Conservation (phyloP, 1,140 invertebrate species). For the Hermetia illucens region DNA sequence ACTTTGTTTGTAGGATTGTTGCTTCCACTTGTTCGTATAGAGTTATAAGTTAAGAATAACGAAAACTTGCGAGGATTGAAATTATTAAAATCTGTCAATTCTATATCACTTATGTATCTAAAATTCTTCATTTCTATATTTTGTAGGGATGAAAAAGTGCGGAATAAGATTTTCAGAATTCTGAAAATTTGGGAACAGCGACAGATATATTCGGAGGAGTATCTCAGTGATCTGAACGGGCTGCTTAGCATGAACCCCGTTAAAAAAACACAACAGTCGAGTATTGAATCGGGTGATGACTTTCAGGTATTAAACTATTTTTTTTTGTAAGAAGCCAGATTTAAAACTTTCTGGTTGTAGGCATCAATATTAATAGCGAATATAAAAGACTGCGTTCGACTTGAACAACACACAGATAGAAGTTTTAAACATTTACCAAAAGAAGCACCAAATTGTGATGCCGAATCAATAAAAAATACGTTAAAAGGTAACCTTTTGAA, state of each 20-base stretch:
- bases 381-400: constrained; percentile 36
- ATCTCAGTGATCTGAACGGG: constrained; percentile 68
- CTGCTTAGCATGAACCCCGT: constrained; percentile 58
- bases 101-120: background rate
- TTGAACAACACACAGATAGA: constrained; percentile 22
- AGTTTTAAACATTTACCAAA: constrained; percentile 29
- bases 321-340: too few relatives aligned
- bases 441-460: constrained; percentile 22
- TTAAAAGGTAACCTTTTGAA: constrained; percentile 11
- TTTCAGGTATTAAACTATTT: constrained; percentile 15
- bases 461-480: constrained; percentile 21
- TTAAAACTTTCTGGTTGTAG: constrained; percentile 19
- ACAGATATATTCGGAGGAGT: constrained; percentile 73
- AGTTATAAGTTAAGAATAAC: too few relatives aligned
- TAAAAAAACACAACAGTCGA: constrained; percentile 45
- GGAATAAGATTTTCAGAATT: constrained; percentile 69
- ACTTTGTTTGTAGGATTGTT: too few relatives aligned
- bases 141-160: constrained; percentile 73
- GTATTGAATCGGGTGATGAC: constrained; percentile 14
- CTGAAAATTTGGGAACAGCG: constrained; percentile 92
- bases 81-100: background rate
- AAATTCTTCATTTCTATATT: constrained; percentile 4
- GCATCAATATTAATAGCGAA: constrained; percentile 34
- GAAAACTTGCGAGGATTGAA: too few relatives aligned
- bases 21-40: too few relatives aligned